Percentiles rank a stretch among this genome's conserved stretches.
Conservation (phyloP, 2,888 invertebrate species). For the Morpho deidamia region DNA sequence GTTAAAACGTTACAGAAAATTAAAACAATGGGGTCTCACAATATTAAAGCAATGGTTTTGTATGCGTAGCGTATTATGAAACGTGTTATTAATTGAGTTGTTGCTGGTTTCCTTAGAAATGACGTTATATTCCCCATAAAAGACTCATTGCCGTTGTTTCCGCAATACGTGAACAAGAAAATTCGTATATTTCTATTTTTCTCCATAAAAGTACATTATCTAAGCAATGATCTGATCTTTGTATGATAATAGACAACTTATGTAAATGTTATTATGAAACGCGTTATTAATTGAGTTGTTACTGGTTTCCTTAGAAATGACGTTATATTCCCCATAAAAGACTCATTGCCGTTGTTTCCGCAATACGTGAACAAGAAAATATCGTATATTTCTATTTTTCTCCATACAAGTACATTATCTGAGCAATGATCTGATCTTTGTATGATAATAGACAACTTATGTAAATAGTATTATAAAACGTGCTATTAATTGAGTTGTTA, state of each 20-base stretch:
- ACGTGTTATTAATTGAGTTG: conserved; percentile 7
- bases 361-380: no score
- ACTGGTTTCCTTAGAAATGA: conserved; percentile 9
- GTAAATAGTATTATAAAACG: conserved; percentile 3
- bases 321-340: conserved; percentile 6
- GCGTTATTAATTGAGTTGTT: conserved; percentile 7
- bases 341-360: no score
- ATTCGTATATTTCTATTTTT: no score
- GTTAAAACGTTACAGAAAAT: conserved; percentile 16
- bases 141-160: no score
- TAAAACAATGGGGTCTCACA: conserved; percentile 11
- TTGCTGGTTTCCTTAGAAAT: conserved; percentile 10
- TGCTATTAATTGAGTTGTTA: conserved; percentile 7
- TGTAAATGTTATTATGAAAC: conserved; percentile 4
- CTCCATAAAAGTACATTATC: no score
- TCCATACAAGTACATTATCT: no score
- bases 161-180: no score
- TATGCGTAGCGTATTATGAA: neutral
- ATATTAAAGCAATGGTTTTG: conserved; percentile 5
- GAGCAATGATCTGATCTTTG: conserved; percentile 1
- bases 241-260: no score
- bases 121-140: conserved; percentile 7
- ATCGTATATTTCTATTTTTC: no score
- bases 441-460: no score
- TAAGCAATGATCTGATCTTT: conserved; percentile 1